Conservation (phyloP, 2,797 vertebrate species). For the Podargus strigoides region DNA sequence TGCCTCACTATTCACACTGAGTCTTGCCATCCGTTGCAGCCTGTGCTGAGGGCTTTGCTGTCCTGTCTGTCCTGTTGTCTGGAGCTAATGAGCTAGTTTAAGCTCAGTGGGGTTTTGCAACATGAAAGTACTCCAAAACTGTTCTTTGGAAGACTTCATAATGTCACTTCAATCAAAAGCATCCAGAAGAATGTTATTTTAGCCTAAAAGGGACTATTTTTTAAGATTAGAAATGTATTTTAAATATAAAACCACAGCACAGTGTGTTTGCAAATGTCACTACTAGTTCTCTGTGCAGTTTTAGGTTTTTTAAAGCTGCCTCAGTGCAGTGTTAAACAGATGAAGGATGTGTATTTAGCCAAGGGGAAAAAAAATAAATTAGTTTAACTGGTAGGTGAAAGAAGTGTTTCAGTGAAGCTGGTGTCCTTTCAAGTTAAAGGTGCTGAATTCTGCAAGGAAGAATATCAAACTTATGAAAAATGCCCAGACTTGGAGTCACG, state of each 20-base stretch:
- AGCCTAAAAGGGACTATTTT: background rate
- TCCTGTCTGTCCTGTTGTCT: constrained; percentile 1
- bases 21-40: background rate
- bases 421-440: background rate
- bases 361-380: background rate
- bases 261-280: background rate
- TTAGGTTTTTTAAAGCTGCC: background rate
- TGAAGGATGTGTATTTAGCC: background rate
- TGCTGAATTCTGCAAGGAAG: background rate
- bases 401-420: background rate
- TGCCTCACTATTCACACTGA: background rate
- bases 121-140: background rate
- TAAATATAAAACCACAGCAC: background rate
- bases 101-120: background rate
- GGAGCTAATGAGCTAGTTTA: background rate
- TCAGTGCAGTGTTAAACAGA: background rate
- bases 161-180: background rate
- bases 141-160: background rate
- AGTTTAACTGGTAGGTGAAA: background rate
- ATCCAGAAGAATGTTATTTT: background rate
- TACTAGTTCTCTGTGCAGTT: background rate
- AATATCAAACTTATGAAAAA: background rate
- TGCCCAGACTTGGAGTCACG: background rate
- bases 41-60: background rate
- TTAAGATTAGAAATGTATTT: background rate